These are phyloP conservation scores for Cathartes aura DNA, from an alignment of 2,113 vertebrate species.

Conservation along the genomic window DNA sequence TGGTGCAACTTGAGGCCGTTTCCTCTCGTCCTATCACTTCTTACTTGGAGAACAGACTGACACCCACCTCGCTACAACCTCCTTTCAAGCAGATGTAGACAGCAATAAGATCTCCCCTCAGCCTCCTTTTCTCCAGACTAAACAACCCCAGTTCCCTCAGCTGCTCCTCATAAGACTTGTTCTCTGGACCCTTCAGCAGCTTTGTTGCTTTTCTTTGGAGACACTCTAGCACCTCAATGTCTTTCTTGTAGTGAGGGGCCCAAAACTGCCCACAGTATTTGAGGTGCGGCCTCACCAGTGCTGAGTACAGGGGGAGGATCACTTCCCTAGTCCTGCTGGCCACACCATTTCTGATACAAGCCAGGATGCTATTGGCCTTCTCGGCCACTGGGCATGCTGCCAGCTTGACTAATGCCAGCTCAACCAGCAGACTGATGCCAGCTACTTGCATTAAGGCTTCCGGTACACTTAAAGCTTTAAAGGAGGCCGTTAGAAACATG, in stretches of 20 bases:
- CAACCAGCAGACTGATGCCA: not conserved
- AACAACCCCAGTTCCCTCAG: not conserved
- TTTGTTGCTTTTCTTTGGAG: not conserved
- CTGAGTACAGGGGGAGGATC: not conserved
- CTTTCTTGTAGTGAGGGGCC: no score
- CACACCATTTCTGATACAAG: not conserved
- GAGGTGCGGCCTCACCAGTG: no score
- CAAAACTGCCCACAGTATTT: no score
- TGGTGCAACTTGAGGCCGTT: rapidly evolving
- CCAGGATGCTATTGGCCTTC: not conserved
- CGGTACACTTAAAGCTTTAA: not conserved
- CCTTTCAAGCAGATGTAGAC: not conserved
- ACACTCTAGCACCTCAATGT: no score
- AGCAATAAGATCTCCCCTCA: not conserved
- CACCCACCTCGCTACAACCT: not conserved
- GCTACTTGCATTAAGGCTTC: not conserved
- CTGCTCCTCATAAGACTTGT: not conserved
- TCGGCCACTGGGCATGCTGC: not conserved
- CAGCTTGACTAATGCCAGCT: not conserved
- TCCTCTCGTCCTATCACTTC: not conserved
- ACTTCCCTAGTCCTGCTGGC: not conserved
- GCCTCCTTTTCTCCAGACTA: not conserved
- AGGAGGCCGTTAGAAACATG: not conserved
- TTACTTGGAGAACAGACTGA: not conserved
- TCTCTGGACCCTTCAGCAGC: not conserved